phyloP scores from a whole-genome alignment of 2,113 vertebrate species.

The Aplodontia rufa region DNA sequence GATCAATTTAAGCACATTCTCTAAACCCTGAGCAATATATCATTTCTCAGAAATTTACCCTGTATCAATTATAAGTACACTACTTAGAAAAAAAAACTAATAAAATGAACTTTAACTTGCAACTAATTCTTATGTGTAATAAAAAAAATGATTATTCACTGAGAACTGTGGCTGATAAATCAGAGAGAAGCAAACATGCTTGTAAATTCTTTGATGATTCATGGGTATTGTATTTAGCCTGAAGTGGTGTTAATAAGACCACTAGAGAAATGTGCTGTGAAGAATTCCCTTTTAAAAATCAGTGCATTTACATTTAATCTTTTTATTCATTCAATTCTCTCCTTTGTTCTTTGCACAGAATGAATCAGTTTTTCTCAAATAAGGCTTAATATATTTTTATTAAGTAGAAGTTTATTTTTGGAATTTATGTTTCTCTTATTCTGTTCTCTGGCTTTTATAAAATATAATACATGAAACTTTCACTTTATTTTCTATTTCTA shows the following conservation, averaged over 20 bases:
- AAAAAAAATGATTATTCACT: slow-evolving; percentile 56
- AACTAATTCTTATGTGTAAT: slow-evolving; percentile 29
- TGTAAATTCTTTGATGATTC: slow-evolving; percentile 57
- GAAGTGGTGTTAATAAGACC: slow-evolving; percentile 66
- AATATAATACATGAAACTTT: neutral
- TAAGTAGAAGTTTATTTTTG: neutral
- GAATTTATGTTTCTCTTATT: neutral
- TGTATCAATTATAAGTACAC: neutral
- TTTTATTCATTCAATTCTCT: slow-evolving; percentile 48
- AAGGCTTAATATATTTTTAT: slow-evolving; percentile 37
- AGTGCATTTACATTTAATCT: slow-evolving; percentile 63
- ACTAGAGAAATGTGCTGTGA: slow-evolving; percentile 37
- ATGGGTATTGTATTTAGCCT: slow-evolving; percentile 46
- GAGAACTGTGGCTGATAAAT: slow-evolving; percentile 53
- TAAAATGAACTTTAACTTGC: slow-evolving; percentile 24
- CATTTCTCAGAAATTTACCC: neutral
- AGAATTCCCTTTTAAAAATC: slow-evolving; percentile 52
- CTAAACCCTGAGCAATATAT: neutral
- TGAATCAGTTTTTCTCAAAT: slow-evolving; percentile 63
- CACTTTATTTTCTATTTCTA: slow-evolving; percentile 14
- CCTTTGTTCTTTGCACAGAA: slow-evolving; percentile 59
- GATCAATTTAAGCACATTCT: neutral
- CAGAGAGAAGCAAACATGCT: neutral
- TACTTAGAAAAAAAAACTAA: slow-evolving; percentile 46
- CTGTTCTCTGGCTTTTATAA: neutral